phyloP scores from a whole-genome alignment of 1,140 invertebrate genomes.

The Euura lappo region DNA sequence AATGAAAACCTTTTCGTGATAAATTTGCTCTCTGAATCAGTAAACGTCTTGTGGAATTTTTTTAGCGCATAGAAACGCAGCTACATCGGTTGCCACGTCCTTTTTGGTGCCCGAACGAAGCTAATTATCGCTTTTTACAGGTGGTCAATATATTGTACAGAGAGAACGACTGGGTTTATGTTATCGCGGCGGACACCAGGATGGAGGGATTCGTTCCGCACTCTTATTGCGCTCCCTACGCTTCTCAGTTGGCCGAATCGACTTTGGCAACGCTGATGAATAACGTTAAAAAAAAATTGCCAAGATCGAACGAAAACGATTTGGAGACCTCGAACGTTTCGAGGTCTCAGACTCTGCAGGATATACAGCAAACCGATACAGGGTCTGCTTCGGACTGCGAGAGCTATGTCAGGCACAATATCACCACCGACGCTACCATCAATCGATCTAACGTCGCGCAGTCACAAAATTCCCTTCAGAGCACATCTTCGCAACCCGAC shows the following conservation, averaged over 20 bases:
- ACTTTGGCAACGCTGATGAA: slow-evolving; percentile 70
- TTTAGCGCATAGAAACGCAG: too few species aligned
- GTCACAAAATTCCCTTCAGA: slow-evolving; percentile 67
- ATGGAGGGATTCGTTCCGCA: slow-evolving; percentile 95
- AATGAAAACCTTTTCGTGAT: too few species aligned
- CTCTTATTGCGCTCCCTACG: slow-evolving; percentile 89
- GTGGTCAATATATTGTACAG: slow-evolving; percentile 91
- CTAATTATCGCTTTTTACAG: slow-evolving; percentile 51
- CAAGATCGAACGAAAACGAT: slow-evolving; percentile 63
- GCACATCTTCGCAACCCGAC: slow-evolving; percentile 70
- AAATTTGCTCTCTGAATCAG: not conserved
- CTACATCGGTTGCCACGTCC: too few species aligned
- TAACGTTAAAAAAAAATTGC: slow-evolving; percentile 84
- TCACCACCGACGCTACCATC: slow-evolving; percentile 57
- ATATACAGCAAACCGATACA: slow-evolving; percentile 58
- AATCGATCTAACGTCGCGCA: slow-evolving; percentile 60
- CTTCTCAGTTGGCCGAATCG: slow-evolving; percentile 75
- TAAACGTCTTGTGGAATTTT: too few species aligned
- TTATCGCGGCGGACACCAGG: slow-evolving; percentile 85
- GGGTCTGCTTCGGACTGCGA: slow-evolving; percentile 70
- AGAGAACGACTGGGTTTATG: slow-evolving; percentile 97
- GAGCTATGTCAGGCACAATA: slow-evolving; percentile 63
- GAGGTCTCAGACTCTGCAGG: slow-evolving; percentile 47
- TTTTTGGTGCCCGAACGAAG: too few species aligned
- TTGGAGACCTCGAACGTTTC: slow-evolving; percentile 45